A percentile compares a stretch with the other conserved stretches of the same genome.
phyloP scores from a whole-genome alignment of 2,113 vertebrate species.

The Chrysochloris asiatica region DNA sequence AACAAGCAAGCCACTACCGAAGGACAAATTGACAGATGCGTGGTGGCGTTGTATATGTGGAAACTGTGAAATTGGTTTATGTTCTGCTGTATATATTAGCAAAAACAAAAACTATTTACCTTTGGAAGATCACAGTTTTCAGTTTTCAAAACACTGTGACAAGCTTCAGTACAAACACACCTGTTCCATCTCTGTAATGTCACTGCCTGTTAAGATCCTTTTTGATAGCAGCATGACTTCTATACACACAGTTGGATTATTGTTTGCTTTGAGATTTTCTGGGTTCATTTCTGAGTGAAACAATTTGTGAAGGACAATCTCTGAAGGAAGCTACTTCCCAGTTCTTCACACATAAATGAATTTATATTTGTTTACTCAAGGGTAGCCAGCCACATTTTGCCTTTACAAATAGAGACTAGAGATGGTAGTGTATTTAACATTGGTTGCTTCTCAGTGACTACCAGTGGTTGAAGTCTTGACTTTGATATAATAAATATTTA shows the following conservation, averaged over 20 bases:
- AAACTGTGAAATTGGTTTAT: neutral
- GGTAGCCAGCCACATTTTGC: conserved; percentile 30
- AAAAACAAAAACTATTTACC: neutral
- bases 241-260: conserved; percentile 60
- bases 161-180: conserved; percentile 45
- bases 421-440: conserved; percentile 45
- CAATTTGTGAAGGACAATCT: conserved; percentile 66
- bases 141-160: conserved; percentile 3
- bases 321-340: conserved; percentile 32
- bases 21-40: too few relatives aligned
- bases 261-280: conserved; percentile 69
- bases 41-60: too few relatives aligned
- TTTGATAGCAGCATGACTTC: conserved; percentile 68
- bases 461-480: conserved; percentile 19
- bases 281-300: conserved; percentile 67
- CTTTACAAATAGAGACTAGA: conserved; percentile 44
- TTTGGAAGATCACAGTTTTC: conserved; percentile 29
- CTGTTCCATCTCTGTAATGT: conserved; percentile 45
- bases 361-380: conserved; percentile 64
- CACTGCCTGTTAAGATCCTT: conserved; percentile 42
- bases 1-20: too few relatives aligned
- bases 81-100: neutral
- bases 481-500: conserved; percentile 74
- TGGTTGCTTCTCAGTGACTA: neutral
- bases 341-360: conserved; percentile 58